Percentiles rank a stretch among this genome's conserved stretches.
These are phyloP conservation scores for Neoarius graeffei DNA, from an alignment of 2,113 vertebrate species.

Conservation along the genomic window DNA sequence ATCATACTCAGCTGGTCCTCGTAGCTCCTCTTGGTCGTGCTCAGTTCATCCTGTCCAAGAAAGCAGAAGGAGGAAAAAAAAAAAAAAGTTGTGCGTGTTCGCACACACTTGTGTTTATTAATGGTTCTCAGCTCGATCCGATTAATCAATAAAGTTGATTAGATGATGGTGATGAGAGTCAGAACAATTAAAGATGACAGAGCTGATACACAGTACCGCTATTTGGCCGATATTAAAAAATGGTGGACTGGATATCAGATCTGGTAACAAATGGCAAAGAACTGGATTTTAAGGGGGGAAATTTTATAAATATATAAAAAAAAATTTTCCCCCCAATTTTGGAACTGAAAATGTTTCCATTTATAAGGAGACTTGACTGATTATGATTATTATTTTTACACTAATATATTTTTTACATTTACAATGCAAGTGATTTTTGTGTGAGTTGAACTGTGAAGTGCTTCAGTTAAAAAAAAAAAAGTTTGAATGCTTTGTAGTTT, in stretches of 20 bases:
- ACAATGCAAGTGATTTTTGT: neutral
- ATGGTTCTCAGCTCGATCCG: neutral
- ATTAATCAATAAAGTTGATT: neutral
- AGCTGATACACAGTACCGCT: too few relatives aligned
- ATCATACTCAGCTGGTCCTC: constrained; percentile 99
- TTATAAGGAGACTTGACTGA: too few relatives aligned
- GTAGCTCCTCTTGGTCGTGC: constrained; percentile 95
- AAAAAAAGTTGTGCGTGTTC: neutral
- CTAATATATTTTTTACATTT: neutral
- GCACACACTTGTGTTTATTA: neutral
- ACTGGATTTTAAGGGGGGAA: neutral
- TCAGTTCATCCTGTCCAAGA: constrained; percentile 85
- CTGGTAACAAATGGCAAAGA: neutral
- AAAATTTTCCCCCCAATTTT: too few relatives aligned
- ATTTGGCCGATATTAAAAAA: neutral
- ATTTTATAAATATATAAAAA: too few relatives aligned
- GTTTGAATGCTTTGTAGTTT: neutral
- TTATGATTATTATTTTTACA: too few relatives aligned
- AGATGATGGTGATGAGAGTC: too few relatives aligned
- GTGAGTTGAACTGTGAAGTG: too few relatives aligned
- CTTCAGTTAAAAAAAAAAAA: too few relatives aligned
- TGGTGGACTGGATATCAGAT: neutral
- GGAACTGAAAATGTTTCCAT: too few relatives aligned
- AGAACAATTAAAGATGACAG: neutral
- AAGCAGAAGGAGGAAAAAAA: neutral